phyloP scores from a whole-genome alignment of 2,888 invertebrate genomes.

The Anaspis maculata region DNA sequence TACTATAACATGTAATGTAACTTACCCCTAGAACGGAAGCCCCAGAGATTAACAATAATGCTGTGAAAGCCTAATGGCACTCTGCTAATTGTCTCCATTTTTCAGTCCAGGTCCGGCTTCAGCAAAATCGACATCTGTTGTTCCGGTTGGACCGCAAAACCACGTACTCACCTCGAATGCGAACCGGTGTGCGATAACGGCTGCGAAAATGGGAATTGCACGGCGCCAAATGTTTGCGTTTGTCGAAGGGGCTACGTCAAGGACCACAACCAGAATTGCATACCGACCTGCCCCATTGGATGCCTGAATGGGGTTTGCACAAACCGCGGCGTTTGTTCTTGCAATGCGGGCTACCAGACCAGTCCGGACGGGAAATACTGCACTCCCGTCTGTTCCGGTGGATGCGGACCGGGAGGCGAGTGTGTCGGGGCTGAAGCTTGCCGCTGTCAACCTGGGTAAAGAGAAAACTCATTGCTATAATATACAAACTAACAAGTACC shows the following conservation, averaged over 20 bases:
- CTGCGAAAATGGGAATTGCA: constrained; percentile 63
- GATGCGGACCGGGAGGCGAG: constrained; percentile 48
- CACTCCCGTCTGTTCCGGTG: constrained; percentile 48
- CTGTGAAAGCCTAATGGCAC: too few species aligned
- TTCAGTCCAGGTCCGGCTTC: constrained; percentile 51
- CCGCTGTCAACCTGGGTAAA: constrained; percentile 47
- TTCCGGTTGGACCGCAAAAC: constrained; percentile 57
- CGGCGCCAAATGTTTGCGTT: constrained; percentile 55
- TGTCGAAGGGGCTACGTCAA: constrained; percentile 55
- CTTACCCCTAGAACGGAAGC: too few species aligned
- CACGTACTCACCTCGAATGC: constrained; percentile 48
- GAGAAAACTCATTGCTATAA: too few species aligned
- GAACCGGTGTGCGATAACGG: constrained; percentile 55
- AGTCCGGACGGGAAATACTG: constrained; percentile 54
- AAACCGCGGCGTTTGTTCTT: constrained; percentile 53
- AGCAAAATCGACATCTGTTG: constrained; percentile 65
- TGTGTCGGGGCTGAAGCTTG: constrained; percentile 51
- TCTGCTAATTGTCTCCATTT: constrained; percentile 7
- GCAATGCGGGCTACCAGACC: constrained; percentile 50
- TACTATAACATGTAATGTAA: too few species aligned
- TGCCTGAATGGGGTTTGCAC: constrained; percentile 60
- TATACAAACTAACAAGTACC: not conserved
- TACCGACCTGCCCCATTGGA: constrained; percentile 59
- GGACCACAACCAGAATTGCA: constrained; percentile 46
- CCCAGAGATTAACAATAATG: too few species aligned